Evolutionary conservation across 2,888 invertebrate genomes (phyloP).

Genomic region (Suillia variegata): DNA sequence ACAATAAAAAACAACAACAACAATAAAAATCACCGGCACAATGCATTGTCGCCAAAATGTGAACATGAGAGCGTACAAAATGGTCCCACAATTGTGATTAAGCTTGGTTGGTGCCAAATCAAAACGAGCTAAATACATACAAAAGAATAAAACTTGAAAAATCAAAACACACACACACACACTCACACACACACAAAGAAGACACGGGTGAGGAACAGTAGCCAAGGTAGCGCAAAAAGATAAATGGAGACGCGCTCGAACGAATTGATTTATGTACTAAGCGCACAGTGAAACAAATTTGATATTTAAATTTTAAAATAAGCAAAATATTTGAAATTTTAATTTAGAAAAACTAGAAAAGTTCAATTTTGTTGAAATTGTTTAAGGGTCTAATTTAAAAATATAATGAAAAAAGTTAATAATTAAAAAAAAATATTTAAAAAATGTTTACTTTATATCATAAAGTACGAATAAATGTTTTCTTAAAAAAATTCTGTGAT

Average conservation of each 20-base stretch:
- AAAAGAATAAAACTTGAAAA: not conserved
- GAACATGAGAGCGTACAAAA: not conserved
- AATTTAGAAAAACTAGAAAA: too few species aligned
- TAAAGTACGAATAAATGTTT: too few species aligned
- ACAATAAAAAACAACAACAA: not conserved
- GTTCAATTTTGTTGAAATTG: too few species aligned
- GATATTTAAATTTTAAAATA: not conserved
- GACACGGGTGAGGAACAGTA: too few species aligned
- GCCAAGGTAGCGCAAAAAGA: not conserved
- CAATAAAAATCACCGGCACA: not conserved
- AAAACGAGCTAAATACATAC: not conserved
- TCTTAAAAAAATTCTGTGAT: too few species aligned
- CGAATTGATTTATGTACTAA: constrained; percentile 6
- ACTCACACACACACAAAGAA: too few species aligned
- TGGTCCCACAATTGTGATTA: not conserved
- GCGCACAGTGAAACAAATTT: not conserved
- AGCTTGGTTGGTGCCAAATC: too few species aligned
- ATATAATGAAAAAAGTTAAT: too few species aligned
- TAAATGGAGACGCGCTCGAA: constrained; percentile 1
- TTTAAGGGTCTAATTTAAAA: too few species aligned
- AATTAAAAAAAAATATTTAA: too few species aligned
- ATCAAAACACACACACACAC: not conserved
- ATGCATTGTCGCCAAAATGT: not conserved
- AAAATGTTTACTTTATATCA: too few species aligned
- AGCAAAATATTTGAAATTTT: too few species aligned